Evolutionary conservation across 2,888 invertebrate species (phyloP).

Genomic region (Polymixis lichenea): DNA sequence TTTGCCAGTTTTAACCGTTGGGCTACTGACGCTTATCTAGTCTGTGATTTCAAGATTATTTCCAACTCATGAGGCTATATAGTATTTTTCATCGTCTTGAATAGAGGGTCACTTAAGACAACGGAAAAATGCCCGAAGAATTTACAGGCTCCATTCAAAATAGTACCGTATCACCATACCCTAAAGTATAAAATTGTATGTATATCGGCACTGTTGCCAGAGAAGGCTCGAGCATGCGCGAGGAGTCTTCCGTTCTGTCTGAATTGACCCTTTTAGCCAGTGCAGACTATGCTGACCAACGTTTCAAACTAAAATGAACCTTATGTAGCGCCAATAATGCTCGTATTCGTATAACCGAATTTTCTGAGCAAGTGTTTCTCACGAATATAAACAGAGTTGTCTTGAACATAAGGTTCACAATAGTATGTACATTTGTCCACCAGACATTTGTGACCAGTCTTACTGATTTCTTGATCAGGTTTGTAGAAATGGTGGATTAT

Average conservation of each 20-base stretch:
- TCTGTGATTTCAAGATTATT: neutral
- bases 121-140: too few species aligned
- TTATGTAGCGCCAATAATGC: neutral
- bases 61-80: constrained; percentile 2
- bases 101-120: too few species aligned
- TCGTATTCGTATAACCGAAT: neutral
- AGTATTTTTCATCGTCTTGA: neutral
- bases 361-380: too few species aligned
- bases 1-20: neutral
- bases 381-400: neutral
- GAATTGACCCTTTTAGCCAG: neutral
- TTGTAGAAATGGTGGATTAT: neutral
- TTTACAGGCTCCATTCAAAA: too few species aligned
- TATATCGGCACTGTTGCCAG: too few species aligned
- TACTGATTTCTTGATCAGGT: too few species aligned
- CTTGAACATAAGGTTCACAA: neutral
- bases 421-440: neutral
- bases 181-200: too few species aligned
- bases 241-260: too few species aligned
- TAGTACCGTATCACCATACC: too few species aligned
- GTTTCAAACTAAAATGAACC: neutral
- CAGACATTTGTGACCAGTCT: neutral
- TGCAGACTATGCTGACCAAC: neutral
- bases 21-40: neutral
- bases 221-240: too few species aligned